A percentile compares a stretch with the other conserved stretches of the same genome.
phyloP scores from a whole-genome alignment of 2,113 vertebrate species.

The Podarcis cretensis region DNA sequence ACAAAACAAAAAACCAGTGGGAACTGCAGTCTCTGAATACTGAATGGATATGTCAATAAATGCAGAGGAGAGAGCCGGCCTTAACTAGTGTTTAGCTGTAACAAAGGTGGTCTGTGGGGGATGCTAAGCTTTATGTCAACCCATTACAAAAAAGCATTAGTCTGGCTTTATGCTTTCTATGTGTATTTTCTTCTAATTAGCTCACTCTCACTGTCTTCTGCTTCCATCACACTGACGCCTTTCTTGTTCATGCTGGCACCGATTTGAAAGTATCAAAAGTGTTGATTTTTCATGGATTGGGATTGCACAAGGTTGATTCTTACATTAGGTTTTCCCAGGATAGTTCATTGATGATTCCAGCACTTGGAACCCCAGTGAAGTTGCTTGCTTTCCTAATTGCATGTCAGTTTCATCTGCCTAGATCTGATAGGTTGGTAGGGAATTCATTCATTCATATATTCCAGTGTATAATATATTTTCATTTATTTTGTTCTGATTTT shows the following conservation, averaged over 20 bases:
- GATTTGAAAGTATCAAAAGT: not conserved
- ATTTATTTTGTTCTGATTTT: too few relatives aligned
- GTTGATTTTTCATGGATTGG: not conserved
- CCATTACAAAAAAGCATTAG: not conserved
- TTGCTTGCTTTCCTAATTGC: not conserved
- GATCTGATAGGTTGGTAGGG: not conserved
- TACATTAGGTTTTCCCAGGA: not conserved
- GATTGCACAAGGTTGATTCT: not conserved
- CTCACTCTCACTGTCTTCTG: not conserved
- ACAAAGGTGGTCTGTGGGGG: rapidly evolving
- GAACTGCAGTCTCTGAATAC: not conserved
- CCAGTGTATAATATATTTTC: not conserved
- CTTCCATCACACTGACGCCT: not conserved
- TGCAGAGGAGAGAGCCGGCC: too few relatives aligned
- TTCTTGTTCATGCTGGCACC: rapidly evolving
- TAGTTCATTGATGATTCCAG: not conserved
- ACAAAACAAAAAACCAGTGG: not conserved
- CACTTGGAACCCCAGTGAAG: not conserved
- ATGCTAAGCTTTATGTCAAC: not conserved
- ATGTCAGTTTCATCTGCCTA: too few relatives aligned
- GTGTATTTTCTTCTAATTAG: not conserved
- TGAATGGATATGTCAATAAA: not conserved
- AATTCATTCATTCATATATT: not conserved
- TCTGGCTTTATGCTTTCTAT: not conserved
- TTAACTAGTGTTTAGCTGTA: not conserved